Base-by-base conservation (phyloP, 2,797 vertebrate species). In the Tauraco hartlaubi region DNA sequence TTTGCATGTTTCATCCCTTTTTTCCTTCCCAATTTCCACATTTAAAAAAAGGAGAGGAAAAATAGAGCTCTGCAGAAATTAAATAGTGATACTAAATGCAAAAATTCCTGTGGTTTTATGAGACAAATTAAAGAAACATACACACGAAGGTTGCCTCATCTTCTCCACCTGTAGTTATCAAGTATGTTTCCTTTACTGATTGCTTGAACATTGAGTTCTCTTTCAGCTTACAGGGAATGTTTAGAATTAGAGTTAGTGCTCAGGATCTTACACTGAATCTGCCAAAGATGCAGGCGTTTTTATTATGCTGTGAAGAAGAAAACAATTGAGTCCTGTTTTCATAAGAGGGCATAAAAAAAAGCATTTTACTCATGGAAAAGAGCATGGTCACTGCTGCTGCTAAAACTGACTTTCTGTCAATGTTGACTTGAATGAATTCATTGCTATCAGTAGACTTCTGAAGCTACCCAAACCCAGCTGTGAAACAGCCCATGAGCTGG, bases 141-240 rank as follows among this genome's bases (percentile, higher is more conserved):
- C 12, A 10, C 10, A 25, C 55, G 16, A 0, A 0, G 1, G 5
- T 68, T 79, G 20, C 20, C 5, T 23, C 4, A 17, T 51, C 39
- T 76, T 79, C 22, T 62, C 44, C 17, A 67, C 12, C 13, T 3
- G 1, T 29, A 14, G 5, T 25, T 25, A 71, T 43, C 25, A 58
- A 75, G 17, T 49, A 49, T 9, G 37, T 67, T 92, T 77, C 35
- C 19, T 74, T 76, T 59, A 62, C 14, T 46, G 41, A 44, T 80
- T 66, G 25, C 26, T 41, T 76, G 29, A 61, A 44, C 68, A 61
- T 61, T 83, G 2, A 25, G 46, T 59, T 85, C 88, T 49, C n/a
- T 55, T 56, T 56, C 69, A 31, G 7, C 21, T 66, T 69, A n/a
- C n/a, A 64, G 18, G 61, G 10, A 5, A 81, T n/a, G 25, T 62